Base-by-base conservation (phyloP, 2,113 vertebrate species). In the Antigone vipio region DNA sequence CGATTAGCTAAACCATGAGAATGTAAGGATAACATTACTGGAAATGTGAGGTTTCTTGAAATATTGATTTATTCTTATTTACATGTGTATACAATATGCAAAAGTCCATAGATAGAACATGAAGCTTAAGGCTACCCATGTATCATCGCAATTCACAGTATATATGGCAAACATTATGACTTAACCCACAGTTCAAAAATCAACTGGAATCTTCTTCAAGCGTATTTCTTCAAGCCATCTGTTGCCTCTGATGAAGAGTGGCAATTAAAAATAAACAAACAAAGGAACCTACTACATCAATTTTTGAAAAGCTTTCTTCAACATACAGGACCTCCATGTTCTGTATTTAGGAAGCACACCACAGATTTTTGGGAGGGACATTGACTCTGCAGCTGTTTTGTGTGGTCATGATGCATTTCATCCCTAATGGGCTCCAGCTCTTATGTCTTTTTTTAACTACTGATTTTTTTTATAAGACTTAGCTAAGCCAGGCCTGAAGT, bases 391-490 rank as follows among this genome's bases (percentile, higher is more conserved):
- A 93, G 58, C 68, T 93, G 32, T 87, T 91, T 94, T 64, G 21
- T 92, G 83, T 88, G 91, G 52, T 92, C 89, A 67, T 80, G 79
- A 73, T 92, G 56, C 77, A 85, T 95, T 96, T 96, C 75, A 95
- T 94, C 92, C 18, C 80, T 93, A 62, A 93, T 93, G 42, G 56
- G 58, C 69, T 85, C 81, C 77, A 56, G 73, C 17, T 72, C 64
- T 60, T 49, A 58, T 1, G 12, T 49, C 64, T 81, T 91, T 86
- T 96, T 90, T 45, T 81, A 80, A 56, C 18, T 53, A 38, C 45
- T 26, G 9, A 16, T 24, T 71, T 68, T 89, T 95, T 94, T 86
- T 18, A 62, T 62, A 75, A 55, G 58, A n/a, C 75, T n/a, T 9
- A 30, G n/a, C 77, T 69, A 93, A 71, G 15, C 9, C 27, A 66